These are phyloP conservation scores for Nineta flava DNA, from an alignment of 2,888 invertebrate genomes.

Conservation along the genomic window DNA sequence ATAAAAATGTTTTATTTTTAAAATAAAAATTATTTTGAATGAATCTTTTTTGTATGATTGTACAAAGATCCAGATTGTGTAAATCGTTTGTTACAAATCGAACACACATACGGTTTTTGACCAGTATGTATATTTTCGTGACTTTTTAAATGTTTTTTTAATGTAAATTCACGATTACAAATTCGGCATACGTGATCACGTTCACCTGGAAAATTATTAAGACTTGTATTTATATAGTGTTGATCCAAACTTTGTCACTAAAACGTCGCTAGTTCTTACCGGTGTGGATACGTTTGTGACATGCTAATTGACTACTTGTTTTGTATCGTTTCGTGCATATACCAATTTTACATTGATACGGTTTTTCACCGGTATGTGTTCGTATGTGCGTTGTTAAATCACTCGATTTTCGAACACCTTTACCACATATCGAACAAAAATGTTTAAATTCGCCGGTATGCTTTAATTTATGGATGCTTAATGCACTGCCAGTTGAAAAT, in stretches of 20 bases:
- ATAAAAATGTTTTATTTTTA: too few species aligned
- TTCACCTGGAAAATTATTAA: too few species aligned
- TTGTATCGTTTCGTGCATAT: too few species aligned
- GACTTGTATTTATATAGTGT: too few species aligned
- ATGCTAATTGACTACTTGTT: too few species aligned
- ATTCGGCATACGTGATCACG: too few species aligned
- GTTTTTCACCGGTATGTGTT: not conserved
- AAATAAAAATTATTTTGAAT: too few species aligned
- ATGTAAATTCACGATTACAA: too few species aligned
- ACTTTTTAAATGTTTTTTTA: not conserved
- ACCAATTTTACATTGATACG: not conserved
- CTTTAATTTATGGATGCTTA: not conserved
- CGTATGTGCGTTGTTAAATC: not conserved
- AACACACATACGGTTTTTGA: not conserved
- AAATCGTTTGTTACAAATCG: not conserved
- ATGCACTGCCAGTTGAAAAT: not conserved
- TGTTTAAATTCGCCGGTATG: not conserved
- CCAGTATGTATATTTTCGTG: not conserved
- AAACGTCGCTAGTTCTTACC: too few species aligned
- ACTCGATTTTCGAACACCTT: not conserved
- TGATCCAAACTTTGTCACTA: too few species aligned
- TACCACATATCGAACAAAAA: not conserved
- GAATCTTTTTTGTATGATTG: not conserved
- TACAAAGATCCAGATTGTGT: not conserved
- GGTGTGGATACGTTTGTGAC: too few species aligned